phyloP scores from a whole-genome alignment of 1,140 invertebrate genomes.

The Diprion similis region DNA sequence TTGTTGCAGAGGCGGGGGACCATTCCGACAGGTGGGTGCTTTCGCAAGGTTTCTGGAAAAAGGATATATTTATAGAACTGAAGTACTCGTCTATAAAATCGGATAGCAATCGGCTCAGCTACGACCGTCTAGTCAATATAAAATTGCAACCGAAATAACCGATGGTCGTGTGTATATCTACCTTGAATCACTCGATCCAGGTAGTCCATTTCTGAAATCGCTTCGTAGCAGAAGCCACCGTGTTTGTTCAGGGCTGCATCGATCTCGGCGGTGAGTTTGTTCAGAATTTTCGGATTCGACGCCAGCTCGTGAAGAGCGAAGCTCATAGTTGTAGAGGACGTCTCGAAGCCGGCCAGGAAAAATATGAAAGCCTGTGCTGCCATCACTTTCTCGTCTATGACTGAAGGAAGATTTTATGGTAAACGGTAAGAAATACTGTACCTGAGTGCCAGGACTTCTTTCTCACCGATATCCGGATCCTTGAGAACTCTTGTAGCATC shows the following conservation, averaged over 20 bases:
- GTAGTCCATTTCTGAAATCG: slow-evolving; percentile 34
- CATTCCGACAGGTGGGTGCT: slow-evolving; percentile 59
- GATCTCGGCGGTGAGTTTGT: slow-evolving; percentile 56
- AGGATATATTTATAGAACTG: background rate
- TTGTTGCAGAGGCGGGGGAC: slow-evolving; percentile 55
- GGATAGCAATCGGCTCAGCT: background rate
- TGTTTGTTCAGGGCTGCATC: slow-evolving; percentile 32
- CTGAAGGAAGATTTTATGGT: slow-evolving; percentile 16
- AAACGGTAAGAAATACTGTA: background rate
- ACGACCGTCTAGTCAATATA: background rate
- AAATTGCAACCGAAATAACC: background rate
- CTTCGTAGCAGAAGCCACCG: slow-evolving; percentile 40
- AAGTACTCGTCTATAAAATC: slow-evolving; percentile 50
- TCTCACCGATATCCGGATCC: slow-evolving; percentile 15
- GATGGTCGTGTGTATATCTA: slow-evolving; percentile 23
- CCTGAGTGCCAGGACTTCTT: background rate
- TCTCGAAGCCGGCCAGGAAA: slow-evolving; percentile 60
- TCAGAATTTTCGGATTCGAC: slow-evolving; percentile 56
- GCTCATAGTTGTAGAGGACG: slow-evolving; percentile 54
- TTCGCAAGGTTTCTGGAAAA: slow-evolving; percentile 59
- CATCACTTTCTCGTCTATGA: slow-evolving; percentile 24
- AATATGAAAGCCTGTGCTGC: slow-evolving; percentile 43
- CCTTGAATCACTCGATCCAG: slow-evolving; percentile 37
- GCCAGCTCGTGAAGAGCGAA: slow-evolving; percentile 53
- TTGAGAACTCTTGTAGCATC: slow-evolving; percentile 8